Base-by-base conservation (phyloP, 2,113 vertebrate genomes). In the Pagrus major region DNA sequence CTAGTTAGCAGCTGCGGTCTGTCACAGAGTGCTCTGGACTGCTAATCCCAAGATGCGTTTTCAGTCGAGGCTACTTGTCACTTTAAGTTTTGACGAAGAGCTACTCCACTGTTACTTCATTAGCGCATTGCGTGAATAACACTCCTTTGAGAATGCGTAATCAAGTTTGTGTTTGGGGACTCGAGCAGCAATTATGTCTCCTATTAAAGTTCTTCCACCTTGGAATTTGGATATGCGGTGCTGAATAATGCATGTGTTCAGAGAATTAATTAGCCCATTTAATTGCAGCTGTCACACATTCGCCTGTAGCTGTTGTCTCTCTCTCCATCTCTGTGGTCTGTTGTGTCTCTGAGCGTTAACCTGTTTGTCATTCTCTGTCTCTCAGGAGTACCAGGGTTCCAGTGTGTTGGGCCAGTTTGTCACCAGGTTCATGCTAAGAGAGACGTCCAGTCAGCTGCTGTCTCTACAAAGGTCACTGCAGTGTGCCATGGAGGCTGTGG, bases 371-470 rank as follows among this genome's bases (percentile, higher is more conserved):
- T 23, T 2, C 37, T 72, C 25, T 54, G 5, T 75, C 15, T 85
- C 0, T 0, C 92, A 99, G 98, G 96, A 96, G 60, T 99, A 99
- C 25, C 97, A 98, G 91, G 95, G 85, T 23, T 95, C 97, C 80
- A 97, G 97, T 0, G 97, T 97, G 83, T 93, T 97, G 92, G 96
- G 97, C 79, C 98, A 99, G 94, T 99, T 99, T 91, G 96, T 99
- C 89, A 99, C 97, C 1, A 96, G 98, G 3, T 99, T 99, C 85
- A 95, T 99, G 89, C 92, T 99, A 42, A 94, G 97, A 75, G 98
- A 99, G 91, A 99, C 97, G 0, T 95, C 96, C 89, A 96, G 94
- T 87, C 98, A 99, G 94, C 93, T 99, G 31, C 95, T 97, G 86
- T 98, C 97, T 29, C 93, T 99, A 60, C 97, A 99, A 93, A 92